A percentile compares a stretch with the other conserved stretches of the same genome.
These are phyloP conservation scores for Hypselothyrea guttata DNA, from an alignment of 2,888 invertebrate species.

Conservation along the genomic window DNA sequence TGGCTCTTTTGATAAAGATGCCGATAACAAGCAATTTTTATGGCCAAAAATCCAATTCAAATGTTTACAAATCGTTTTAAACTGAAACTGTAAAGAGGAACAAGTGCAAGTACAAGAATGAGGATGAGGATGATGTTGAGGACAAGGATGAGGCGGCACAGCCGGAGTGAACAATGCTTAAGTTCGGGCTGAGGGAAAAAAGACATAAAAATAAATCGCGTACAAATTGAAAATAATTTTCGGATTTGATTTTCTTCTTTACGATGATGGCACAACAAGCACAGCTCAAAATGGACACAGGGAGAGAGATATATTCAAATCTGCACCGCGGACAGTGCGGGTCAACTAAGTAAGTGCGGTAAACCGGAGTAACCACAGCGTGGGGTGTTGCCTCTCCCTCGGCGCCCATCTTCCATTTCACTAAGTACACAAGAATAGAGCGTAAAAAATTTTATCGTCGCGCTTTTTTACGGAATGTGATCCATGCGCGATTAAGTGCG, in stretches of 20 bases:
- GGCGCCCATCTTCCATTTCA: slow-evolving; percentile 62
- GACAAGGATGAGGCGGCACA: not conserved
- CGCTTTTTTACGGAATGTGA: slow-evolving; percentile 80
- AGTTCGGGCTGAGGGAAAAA: slow-evolving; percentile 35
- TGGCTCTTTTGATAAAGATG: slow-evolving; percentile 66
- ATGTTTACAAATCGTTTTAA: slow-evolving; percentile 81
- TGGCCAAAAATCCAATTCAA: slow-evolving; percentile 78
- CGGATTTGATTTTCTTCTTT: slow-evolving; percentile 79
- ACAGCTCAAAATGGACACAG: slow-evolving; percentile 50
- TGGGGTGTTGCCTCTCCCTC: slow-evolving; percentile 12
- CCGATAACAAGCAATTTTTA: slow-evolving; percentile 72
- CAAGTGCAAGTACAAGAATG: not conserved
- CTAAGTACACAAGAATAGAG: slow-evolving; percentile 74
- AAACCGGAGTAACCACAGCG: slow-evolving; percentile 29
- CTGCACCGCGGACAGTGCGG: slow-evolving; percentile 41
- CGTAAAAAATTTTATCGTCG: slow-evolving; percentile 76
- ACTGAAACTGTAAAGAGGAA: slow-evolving; percentile 30
- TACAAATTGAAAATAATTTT: slow-evolving; percentile 82
- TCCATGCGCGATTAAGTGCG: slow-evolving; percentile 79
- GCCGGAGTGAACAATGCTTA: slow-evolving; percentile 29
- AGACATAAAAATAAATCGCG: slow-evolving; percentile 81
- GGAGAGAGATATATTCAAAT: slow-evolving; percentile 44
- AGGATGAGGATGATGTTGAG: no score
- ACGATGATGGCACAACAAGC: slow-evolving; percentile 68
- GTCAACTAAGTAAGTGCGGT: slow-evolving; percentile 42